These are phyloP conservation scores for Microtus pennsylvanicus DNA, from an alignment of 2,113 vertebrate genomes.

Conservation along the genomic window DNA sequence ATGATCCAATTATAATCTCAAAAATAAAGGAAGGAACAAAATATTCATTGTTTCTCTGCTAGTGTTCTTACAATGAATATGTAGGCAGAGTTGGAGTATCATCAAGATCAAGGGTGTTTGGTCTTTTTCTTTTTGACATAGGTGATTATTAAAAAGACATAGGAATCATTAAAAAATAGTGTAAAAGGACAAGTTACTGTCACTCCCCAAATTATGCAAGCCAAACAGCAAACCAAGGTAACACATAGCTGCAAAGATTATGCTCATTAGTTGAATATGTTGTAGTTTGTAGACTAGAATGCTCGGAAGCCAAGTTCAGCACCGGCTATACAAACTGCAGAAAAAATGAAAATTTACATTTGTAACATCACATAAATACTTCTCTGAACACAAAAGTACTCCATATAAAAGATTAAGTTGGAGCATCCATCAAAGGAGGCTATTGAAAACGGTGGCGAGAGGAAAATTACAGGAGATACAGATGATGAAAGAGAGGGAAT, in stretches of 20 bases:
- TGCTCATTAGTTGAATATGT: background rate
- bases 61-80: conserved; percentile 77
- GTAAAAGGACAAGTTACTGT: conserved; percentile 72
- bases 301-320: background rate
- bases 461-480: background rate
- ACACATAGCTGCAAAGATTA: background rate
- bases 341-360: background rate
- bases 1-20: background rate
- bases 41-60: conserved; percentile 25
- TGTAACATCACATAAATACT: background rate
- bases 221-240: conserved; percentile 43
- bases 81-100: conserved; percentile 53
- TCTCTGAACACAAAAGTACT: background rate
- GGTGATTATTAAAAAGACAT: conserved; percentile 81
- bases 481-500: conserved; percentile 8
- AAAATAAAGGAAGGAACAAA: background rate
- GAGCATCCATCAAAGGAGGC: background rate
- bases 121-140: conserved; percentile 79
- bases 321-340: background rate
- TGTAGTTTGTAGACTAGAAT: background rate
- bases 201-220: conserved; percentile 43
- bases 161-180: conserved; percentile 78
- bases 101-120: conserved; percentile 66
- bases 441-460: background rate
- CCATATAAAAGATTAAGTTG: background rate